Percentiles rank a stretch among this genome's conserved stretches.
phyloP scores from a whole-genome alignment of 2,797 vertebrate species.

The Crenichthys baileyi region DNA sequence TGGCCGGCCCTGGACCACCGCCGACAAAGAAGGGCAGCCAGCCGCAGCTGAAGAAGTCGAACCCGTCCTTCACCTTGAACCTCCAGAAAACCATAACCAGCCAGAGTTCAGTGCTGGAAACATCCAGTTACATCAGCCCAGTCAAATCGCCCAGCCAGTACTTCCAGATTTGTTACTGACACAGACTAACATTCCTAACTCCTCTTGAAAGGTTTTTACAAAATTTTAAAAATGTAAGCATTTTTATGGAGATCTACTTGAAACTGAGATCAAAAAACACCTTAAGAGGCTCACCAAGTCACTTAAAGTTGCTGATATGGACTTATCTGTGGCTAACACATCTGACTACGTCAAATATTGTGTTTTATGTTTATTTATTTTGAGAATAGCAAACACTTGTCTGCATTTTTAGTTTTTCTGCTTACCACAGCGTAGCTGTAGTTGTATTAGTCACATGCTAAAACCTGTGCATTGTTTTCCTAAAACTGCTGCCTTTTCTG shows the following conservation, averaged over 20 bases:
- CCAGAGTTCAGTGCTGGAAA: slow-evolving; percentile 74
- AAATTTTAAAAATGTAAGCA: background rate
- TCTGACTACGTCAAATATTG: background rate
- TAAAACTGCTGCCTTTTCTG: slow-evolving; percentile 9
- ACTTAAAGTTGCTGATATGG: background rate
- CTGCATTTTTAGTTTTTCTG: slow-evolving; percentile 8
- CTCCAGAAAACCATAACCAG: slow-evolving; percentile 79
- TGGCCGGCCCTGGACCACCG: slow-evolving; percentile 46
- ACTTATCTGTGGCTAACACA: background rate
- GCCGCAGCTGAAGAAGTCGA: slow-evolving; percentile 51
- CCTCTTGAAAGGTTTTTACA: background rate
- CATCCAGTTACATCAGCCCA: slow-evolving; percentile 85
- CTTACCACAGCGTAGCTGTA: slow-evolving; percentile 17
- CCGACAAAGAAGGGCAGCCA: slow-evolving; percentile 53
- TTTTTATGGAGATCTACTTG: background rate
- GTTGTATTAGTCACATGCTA: slow-evolving; percentile 7
- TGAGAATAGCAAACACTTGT: slow-evolving; percentile 16
- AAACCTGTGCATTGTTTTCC: slow-evolving; percentile 16
- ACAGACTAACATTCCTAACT: background rate
- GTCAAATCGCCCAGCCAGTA: slow-evolving; percentile 86
- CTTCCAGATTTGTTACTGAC: slow-evolving; percentile 86
- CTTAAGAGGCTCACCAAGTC: background rate
- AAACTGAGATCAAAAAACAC: background rate
- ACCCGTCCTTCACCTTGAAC: slow-evolving; percentile 77
- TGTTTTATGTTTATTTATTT: slow-evolving; percentile 26